phyloP scores from a whole-genome alignment of 2,113 vertebrate species.

The Peromyscus polionotus region DNA sequence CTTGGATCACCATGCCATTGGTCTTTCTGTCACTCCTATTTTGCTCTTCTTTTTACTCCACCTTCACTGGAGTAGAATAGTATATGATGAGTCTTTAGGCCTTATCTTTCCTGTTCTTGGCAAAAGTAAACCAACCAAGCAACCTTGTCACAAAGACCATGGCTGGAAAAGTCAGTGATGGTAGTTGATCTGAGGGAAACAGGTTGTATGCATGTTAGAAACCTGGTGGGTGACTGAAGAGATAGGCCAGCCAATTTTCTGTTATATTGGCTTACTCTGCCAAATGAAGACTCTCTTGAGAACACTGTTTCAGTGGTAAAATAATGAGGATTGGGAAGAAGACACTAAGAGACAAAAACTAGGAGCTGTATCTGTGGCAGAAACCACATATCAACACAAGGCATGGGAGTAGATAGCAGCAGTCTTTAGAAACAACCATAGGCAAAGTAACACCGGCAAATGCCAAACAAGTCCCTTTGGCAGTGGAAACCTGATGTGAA shows the following conservation, averaged over 20 bases:
- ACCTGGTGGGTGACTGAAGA: not conserved
- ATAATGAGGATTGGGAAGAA: not conserved
- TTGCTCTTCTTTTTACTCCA: not conserved
- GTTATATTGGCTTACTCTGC: not conserved
- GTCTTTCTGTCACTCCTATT: not conserved
- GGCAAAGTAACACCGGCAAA: not conserved
- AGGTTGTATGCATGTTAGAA: not conserved
- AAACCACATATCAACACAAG: not conserved
- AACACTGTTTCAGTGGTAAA: conserved; percentile 13
- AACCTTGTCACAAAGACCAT: not conserved
- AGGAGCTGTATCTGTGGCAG: not conserved
- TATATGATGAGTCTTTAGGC: not conserved
- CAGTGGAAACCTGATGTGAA: not conserved
- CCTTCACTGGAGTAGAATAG: not conserved
- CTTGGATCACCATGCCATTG: not conserved
- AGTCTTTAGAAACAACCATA: not conserved
- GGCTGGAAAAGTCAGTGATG: not conserved
- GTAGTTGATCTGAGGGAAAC: not conserved
- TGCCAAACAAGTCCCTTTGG: not conserved
- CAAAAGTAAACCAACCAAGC: not conserved
- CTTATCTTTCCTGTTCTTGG: not conserved
- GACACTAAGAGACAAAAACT: not conserved
- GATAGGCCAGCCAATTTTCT: not conserved
- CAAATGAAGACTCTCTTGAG: not conserved
- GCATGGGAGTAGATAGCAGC: not conserved